Conservation (phyloP, 2,797 vertebrate genomes). For the Sebastes alutus region DNA sequence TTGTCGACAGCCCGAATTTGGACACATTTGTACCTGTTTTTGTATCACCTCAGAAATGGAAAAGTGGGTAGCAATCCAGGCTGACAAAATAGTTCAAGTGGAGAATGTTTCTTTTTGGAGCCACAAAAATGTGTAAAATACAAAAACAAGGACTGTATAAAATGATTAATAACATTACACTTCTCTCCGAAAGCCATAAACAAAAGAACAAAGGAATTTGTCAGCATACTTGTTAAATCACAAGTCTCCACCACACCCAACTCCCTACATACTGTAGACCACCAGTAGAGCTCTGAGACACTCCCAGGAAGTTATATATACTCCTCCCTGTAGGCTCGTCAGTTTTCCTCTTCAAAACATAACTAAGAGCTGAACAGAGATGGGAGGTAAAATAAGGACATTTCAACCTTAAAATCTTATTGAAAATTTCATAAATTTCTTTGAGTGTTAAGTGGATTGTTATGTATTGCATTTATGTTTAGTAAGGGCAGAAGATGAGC, state of each 20-base stretch:
- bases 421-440: neutral
- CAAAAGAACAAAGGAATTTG: neutral
- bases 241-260: neutral
- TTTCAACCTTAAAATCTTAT: neutral
- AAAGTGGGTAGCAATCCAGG: neutral
- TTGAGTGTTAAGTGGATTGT: neutral
- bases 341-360: neutral
- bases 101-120: neutral
- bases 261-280: neutral
- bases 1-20: no score
- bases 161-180: neutral
- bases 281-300: neutral
- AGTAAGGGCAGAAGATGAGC: neutral
- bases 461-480: neutral
- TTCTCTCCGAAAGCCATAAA: neutral
- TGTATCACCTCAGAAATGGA: neutral
- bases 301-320: neutral
- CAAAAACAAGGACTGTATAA: neutral
- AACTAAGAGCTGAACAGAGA: neutral
- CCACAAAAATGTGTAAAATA: neutral
- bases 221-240: neutral
- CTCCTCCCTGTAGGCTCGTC: neutral
- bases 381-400: neutral
- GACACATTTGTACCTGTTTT: no score
- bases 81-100: neutral